A percentile compares a stretch with the other conserved stretches of the same genome.
Evolutionary conservation across 2,888 invertebrate species (phyloP).

Genomic region (Cephus runcator): DNA sequence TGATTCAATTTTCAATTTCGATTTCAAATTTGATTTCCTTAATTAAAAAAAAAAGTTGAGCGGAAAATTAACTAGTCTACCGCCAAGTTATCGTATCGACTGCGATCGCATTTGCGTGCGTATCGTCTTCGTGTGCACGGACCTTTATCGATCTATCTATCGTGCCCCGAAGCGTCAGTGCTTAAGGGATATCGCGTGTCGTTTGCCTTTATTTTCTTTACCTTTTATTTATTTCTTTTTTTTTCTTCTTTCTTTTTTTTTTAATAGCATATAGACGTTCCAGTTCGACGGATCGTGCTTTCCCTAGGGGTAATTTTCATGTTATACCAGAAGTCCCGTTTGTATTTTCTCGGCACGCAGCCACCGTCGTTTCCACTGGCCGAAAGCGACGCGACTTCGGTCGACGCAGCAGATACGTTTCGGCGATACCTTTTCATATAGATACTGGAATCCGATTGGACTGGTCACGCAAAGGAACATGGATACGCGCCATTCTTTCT

Average conservation of each 20-base stretch:
- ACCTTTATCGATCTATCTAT: not conserved
- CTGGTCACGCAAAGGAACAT: not conserved
- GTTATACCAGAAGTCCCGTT: not conserved
- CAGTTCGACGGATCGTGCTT: not conserved
- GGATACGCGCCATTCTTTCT: not conserved
- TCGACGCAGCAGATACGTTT: not conserved
- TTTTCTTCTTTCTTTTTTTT: not conserved
- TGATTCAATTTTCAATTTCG: not conserved
- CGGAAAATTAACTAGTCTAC: not conserved
- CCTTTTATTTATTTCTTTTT: not conserved
- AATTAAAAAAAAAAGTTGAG: not conserved
- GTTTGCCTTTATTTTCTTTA: not conserved
- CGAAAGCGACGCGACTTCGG: not conserved
- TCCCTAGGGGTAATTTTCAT: not conserved
- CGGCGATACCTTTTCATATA: not conserved
- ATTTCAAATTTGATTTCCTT: not conserved
- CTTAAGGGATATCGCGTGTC: not conserved
- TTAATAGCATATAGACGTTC: not conserved
- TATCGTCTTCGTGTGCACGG: not conserved
- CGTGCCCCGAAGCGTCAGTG: not conserved
- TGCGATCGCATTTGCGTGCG: not conserved
- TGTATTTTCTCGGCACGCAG: constrained; percentile 4
- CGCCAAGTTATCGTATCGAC: not conserved
- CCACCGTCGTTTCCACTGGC: not conserved
- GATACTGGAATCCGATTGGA: not conserved